Conservation (phyloP, 2,888 invertebrate species). For the Phragmatobia fuliginosa region DNA sequence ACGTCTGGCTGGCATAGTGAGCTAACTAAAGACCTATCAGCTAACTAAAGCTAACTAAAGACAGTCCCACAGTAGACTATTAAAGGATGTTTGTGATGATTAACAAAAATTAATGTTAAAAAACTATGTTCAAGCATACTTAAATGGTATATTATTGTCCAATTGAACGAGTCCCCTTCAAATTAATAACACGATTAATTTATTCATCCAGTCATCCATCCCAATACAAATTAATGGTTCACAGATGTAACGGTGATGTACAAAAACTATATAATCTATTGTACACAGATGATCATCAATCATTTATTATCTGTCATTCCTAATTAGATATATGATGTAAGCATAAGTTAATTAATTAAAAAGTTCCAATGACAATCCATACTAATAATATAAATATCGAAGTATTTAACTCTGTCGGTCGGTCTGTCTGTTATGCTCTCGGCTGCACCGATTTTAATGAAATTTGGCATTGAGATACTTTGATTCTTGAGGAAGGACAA, state of each 20-base stretch:
- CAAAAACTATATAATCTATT: conserved; percentile 36
- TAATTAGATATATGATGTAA: conserved; percentile 15
- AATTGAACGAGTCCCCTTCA: conserved; percentile 3
- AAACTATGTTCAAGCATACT: background rate
- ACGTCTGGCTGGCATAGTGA: too few relatives aligned
- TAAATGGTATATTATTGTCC: background rate
- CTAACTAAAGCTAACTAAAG: too few relatives aligned
- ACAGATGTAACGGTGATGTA: conserved; percentile 19
- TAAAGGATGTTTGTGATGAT: too few relatives aligned
- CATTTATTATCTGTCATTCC: conserved; percentile 35
- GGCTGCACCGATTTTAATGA: too few relatives aligned
- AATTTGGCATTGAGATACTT: too few relatives aligned
- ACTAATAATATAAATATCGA: too few relatives aligned
- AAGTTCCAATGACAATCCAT: conserved; percentile 24
- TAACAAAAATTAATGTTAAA: background rate
- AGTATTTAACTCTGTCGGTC: too few relatives aligned
- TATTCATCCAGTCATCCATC: conserved; percentile 21
- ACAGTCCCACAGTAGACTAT: too few relatives aligned
- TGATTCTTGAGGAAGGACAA: too few relatives aligned
- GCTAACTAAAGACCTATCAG: too few relatives aligned
- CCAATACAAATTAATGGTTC: conserved; percentile 40
- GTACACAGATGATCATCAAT: conserved; percentile 36
- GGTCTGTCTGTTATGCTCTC: too few relatives aligned
- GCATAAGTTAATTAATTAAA: conserved; percentile 23
- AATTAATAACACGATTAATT: conserved; percentile 22